Conservation (phyloP, 2,113 vertebrate genomes). For the Neotragus pygmaeus region DNA sequence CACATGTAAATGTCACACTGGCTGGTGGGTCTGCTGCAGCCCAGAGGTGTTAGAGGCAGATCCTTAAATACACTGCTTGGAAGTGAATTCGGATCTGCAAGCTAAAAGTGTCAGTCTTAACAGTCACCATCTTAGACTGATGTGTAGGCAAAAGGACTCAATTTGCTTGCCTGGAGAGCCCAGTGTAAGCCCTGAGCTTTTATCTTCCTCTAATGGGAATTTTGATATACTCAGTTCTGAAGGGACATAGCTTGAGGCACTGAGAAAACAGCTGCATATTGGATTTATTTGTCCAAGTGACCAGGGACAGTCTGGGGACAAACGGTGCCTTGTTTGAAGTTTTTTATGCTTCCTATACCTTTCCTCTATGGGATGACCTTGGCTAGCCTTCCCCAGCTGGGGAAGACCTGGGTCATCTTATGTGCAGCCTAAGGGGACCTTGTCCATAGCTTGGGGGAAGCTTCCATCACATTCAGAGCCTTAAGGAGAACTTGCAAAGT, state of each 20-base stretch:
- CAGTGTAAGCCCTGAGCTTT: background rate
- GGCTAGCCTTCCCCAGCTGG: background rate
- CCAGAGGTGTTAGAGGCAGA: background rate
- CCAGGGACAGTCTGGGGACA: conserved; percentile 15
- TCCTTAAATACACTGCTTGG: background rate
- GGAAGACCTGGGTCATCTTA: background rate
- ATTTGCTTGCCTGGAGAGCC: background rate
- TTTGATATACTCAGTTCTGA: background rate
- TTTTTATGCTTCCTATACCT: conserved; percentile 3
- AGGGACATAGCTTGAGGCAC: background rate
- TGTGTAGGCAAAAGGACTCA: background rate
- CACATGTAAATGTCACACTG: background rate
- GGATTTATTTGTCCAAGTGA: conserved; percentile 42
- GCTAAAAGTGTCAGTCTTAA: background rate
- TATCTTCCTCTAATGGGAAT: background rate
- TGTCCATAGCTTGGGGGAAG: background rate
- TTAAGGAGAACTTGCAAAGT: background rate
- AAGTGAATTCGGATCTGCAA: background rate
- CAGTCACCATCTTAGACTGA: background rate
- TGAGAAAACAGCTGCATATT: background rate
- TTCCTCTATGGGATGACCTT: background rate
- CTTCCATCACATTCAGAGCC: background rate
- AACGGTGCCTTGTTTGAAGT: conserved; percentile 46
- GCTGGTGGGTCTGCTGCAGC: background rate
- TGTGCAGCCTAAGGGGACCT: background rate